Evolutionary conservation across 2,113 vertebrate species (phyloP), one percentile per base, ranked within the genome.

Genomic region (Gadus macrocephalus): DNA sequence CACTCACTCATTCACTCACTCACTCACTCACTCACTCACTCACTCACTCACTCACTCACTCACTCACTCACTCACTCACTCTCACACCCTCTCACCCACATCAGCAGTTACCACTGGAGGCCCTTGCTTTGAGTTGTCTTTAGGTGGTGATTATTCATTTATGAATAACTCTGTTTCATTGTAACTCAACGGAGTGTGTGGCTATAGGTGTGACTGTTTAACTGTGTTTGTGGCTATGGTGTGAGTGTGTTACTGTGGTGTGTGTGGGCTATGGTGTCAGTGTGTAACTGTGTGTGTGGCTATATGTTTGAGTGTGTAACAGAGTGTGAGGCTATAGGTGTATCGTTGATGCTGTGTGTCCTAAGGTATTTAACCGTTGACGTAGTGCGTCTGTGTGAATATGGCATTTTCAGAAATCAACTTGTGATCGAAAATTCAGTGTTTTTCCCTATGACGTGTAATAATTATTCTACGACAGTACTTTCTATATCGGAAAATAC

Each of bases 361-460:
- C 77, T 77, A 59, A 76, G 81, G 76, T 83, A 79, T 76, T 83
- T 67, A 84, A 77, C 83, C 59, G 81, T 81, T 74, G 88, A 78
- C 79, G 81, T 89, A 78, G 85, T 87, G 81, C 83, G 80, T 89
- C 78, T 78, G 82, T 86, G 82, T 85, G 82, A 87, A 81, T 78
- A 86, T 83, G 83, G 78, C 74, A 66, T 79, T 72, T 88, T 88
- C 76, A 78, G 72, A 84, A 85, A 83, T 81, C 66, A 74, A 76
- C 82, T 84, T 81, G 79, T 85, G 59, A 81, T 79, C 78, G 64
- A 69, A 82, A 79, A 82, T 73, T 85, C 63, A 82, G 81, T 88
- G 83, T 90, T 90, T 86, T 91, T 90, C 87, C 91, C 84, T 91
- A 87, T 90, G 87, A 78, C 89, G 88, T 92, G 90, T 92, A 86